Base-by-base conservation (phyloP, 2,888 invertebrate genomes). In the Dexiosoma caninum region DNA sequence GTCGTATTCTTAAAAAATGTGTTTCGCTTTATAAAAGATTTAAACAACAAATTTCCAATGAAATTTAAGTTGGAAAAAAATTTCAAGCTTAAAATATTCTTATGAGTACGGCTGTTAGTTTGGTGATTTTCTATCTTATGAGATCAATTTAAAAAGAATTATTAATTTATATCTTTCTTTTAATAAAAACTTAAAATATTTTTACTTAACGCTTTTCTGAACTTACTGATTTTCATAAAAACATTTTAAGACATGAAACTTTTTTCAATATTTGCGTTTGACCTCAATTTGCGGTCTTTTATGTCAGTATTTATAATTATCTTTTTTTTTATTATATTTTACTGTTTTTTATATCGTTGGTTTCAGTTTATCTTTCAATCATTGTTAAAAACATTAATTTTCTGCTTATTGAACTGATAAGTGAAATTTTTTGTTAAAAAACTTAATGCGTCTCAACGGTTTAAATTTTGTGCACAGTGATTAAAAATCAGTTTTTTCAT, bases 361-460 rank as follows among this genome's bases (percentile, higher is more conserved):
- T 57, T 71, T 55, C 70, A 78, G 77, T 78, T 78, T 71, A 78
- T 78, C 70, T 78, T 64, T 71, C 64, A 78, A 78, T 78, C 77
- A 78, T 66, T 70, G 57, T 46, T 66, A 59, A 78, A 66, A 71
- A 78, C 64, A 71, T 66, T 71, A 78, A 78, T 78, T 78, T 78
- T 78, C 77, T 70, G 77, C 77, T 78, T 78, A 78, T 78, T 78
- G 77, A 64, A 78, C 77, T 71, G 70, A 71, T 78, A 78, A 64
- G 77, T 78, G 55, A 70, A 70, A 32, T 5, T 62, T 55, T 60
- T 37, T 16, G 35, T 35, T 42, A 23, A 44, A 16, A 69, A 62
- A 40, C 16, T 6, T 44, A 35, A 72, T 44, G 23, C 60, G 70
- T 49, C 70, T 64, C 70, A 64, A 14, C 21, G 64, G 77, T 7